phyloP scores from a whole-genome alignment of 2,888 invertebrate species.

The Ophion ellenae region DNA sequence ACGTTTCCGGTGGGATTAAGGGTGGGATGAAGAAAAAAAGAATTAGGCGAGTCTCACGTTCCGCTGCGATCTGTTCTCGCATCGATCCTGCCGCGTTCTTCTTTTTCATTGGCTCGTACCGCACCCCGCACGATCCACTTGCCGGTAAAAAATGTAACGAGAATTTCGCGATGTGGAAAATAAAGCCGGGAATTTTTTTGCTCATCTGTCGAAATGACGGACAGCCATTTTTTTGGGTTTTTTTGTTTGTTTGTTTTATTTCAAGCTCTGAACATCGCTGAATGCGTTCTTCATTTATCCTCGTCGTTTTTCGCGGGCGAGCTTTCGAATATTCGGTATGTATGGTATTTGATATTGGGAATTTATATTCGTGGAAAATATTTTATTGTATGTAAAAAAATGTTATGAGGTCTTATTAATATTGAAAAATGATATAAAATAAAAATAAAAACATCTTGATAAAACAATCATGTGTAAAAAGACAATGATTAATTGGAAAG shows the following conservation, averaged over 20 bases:
- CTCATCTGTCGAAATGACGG: not conserved
- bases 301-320: not conserved
- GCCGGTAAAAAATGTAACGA: constrained; percentile 1
- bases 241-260: constrained; percentile 4
- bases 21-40: not conserved
- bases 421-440: too few relatives aligned
- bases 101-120: constrained; percentile 18
- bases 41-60: constrained; percentile 17
- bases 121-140: not conserved
- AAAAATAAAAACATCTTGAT: too few relatives aligned
- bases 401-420: too few relatives aligned
- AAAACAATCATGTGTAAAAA: too few relatives aligned
- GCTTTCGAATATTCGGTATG: not conserved
- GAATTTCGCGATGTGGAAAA: constrained; percentile 18
- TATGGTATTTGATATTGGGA: not conserved
- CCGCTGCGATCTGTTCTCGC: not conserved
- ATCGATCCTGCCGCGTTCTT: not conserved
- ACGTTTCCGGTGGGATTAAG: not conserved
- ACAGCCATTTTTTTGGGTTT: constrained; percentile 32
- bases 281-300: constrained; percentile 45
- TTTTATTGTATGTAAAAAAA: not conserved
- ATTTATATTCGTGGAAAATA: not conserved
- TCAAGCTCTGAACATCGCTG: not conserved
- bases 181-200: constrained; percentile 12
- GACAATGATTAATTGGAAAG: too few relatives aligned